Evolutionary conservation across 2,113 vertebrate genomes (phyloP), one percentile per base, ranked within the genome.

Genomic region (Muntiacus reevesi): DNA sequence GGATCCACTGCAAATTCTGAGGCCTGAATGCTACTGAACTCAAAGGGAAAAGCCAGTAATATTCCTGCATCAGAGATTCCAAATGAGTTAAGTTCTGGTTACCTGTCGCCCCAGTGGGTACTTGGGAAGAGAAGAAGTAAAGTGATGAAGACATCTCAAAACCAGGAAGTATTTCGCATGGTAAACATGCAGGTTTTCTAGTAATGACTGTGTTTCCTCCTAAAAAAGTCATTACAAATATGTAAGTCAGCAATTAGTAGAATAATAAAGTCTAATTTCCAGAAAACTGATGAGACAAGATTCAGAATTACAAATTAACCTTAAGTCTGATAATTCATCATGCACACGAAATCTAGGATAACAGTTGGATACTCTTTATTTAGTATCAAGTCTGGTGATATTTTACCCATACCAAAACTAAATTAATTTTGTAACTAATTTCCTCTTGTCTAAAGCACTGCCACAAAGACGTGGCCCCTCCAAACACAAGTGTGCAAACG

Each of bases 31-130:
- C 60, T 81, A 87, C 67, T 91, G 3, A 96, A 96, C 47, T 87
- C 62, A 97, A 60, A 94, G 45, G 45, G 92, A 25, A 43, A 98
- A 98, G 96, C 17, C 93, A 85, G 16, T 60, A 87, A 84, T 71
- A 87, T 19, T 0, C 30, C 40, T 36, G 81, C 57, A 87, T 94
- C 27, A 94, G 3, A 87, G 45, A 97, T 78, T 97, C 2, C 55
- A 96, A 97, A 97, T 45, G 21, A 94, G 85, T 0, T 0, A 82
- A 94, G 91, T 16, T 76, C 8, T 90, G 95, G 6, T 25, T 98
- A 99, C 99, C 99, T 99, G 99, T 98, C 99, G 99, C 95, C 99
- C 99, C 15, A 99, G 98, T 47, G 99, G 99, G 95, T 99, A 99
- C 83, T 99, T 99, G 0, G 99, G 99, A 98, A 99, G 99, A 78